Base-by-base conservation (phyloP, 2,113 vertebrate species). In the Cyanoliseus patagonus region DNA sequence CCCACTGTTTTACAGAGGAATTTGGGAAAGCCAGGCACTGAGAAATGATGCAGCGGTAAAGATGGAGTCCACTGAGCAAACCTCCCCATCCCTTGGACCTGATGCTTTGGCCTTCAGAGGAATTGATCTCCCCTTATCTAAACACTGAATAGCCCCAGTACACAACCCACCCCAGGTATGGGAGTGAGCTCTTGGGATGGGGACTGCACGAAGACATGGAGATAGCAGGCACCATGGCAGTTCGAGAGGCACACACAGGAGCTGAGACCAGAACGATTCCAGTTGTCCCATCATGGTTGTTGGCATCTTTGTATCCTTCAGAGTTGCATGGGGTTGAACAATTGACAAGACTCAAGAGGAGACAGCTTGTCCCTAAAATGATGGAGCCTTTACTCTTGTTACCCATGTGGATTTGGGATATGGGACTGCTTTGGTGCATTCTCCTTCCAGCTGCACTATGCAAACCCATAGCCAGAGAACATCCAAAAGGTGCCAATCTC, bases 21-120 rank as follows among this genome's bases (percentile, higher is more conserved):
- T 46, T 85, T 74, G 95, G 59, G 49, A 83, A 90, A 87, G 78
- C 0, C 82, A 97, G 93, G 93, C 92, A 91, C 95, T 83, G 87
- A 80, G 64, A 92, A 87, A 95, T 69, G 70, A 83, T 42, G 73
- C 69, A 92, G 93, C 44, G 24, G 52, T 69, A 73, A 80, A 76
- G 69, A 64, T 33, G 62, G 61, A 39, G 7, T 41, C 69, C 6
- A 6, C 0, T 42, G 42, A 95, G 52, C 10, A 4, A 91, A 82
- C 52, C 74, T 94, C 47, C 52, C 44, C 89, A 70, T 79, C 52
- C 62, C 53, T 11, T 30, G 22, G 42, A 78, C 49, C 44, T 72
- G 46, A 80, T 0, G 4, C 27, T 87, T n/a, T 49, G 78, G 41
- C 72, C 77, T 89, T 94, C 66, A 77, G 69, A 92, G 30, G 33